Evolutionary conservation across 2,797 vertebrate species (phyloP), one percentile per base, ranked within the genome.

Genomic region (Crocidura indochinensis): DNA sequence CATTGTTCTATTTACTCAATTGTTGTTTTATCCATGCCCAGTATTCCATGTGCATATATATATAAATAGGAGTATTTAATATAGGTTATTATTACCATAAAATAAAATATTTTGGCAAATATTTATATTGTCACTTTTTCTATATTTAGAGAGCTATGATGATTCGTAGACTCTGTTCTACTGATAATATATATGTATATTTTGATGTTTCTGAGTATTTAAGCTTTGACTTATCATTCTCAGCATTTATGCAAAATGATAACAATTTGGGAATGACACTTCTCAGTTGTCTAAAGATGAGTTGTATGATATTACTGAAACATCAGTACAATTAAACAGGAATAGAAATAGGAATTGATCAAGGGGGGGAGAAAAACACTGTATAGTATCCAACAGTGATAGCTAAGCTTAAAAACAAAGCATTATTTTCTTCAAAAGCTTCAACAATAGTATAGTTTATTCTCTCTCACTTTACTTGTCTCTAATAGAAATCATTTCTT

Each of bases 401-500:
- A 38, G 38, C 38, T 38, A 38, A 38, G 38, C 38, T 91, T 47
- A 91, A 69, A 88, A 84, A 80, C 19, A 94, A 38, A 86, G 38
- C 65, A 86, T 68, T 69, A 73, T 83, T 87, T 93, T 15, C n/a
- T 91, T 92, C 31, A 80, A 29, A 86, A 81, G n/a, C 29, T 83
- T 96, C 20, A 69, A n/a, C n/a, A 88, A 46, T 76, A 51, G 75
- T 69, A 49, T 47, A 46, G 76, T 94, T 93, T 91, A 86, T 90
- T 3, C 29, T 44, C 27, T 88, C 49, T 94, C 78, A 83, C 83
- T 96, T 90, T 95, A 92, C 73, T 56, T 90, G 29, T 83, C 47
- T 91, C 49, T 92, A 91, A 78, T 89, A 93, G 26, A 49, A 90
- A 38, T 93, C 93, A 67, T 92, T 93, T 95, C 47, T 75, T 75